These are phyloP conservation scores for Eilema griseolum DNA, from an alignment of 2,888 invertebrate genomes.

Conservation along the genomic window DNA sequence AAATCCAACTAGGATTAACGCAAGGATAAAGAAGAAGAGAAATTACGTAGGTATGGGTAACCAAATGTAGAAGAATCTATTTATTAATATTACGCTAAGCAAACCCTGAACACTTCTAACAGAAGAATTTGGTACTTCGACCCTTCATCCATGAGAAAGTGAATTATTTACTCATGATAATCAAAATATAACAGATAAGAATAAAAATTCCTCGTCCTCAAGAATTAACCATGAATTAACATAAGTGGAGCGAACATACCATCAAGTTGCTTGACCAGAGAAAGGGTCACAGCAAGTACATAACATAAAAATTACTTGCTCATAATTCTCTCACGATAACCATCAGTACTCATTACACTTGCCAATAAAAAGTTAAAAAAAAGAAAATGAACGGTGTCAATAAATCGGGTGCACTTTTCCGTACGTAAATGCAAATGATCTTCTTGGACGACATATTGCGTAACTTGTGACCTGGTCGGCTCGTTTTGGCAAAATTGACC, in stretches of 20 bases:
- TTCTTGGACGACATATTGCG: slow-evolving; percentile 66
- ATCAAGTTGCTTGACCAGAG: not conserved
- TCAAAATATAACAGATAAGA: not conserved
- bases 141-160: not conserved
- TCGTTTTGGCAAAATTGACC: slow-evolving; percentile 71
- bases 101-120: not conserved
- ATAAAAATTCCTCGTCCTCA: not conserved
- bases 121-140: not conserved
- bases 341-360: slow-evolving; percentile 23
- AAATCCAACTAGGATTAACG: too few relatives aligned
- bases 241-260: not conserved
- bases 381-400: slow-evolving; percentile 38
- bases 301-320: slow-evolving; percentile 17
- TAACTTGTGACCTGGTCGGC: slow-evolving; percentile 64
- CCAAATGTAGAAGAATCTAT: not conserved
- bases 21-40: too few relatives aligned
- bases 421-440: slow-evolving; percentile 71
- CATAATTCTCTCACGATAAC: slow-evolving; percentile 21
- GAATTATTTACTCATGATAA: not conserved
- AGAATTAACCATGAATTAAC: not conserved
- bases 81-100: not conserved
- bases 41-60: too few relatives aligned
- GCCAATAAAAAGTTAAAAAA: slow-evolving; percentile 32
- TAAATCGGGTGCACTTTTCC: slow-evolving; percentile 52
- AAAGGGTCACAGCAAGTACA: not conserved